Percentiles rank a stretch among this genome's conserved stretches.
These are phyloP conservation scores for Glomeris marginata DNA, from an alignment of 2,888 invertebrate genomes.

Conservation along the genomic window DNA sequence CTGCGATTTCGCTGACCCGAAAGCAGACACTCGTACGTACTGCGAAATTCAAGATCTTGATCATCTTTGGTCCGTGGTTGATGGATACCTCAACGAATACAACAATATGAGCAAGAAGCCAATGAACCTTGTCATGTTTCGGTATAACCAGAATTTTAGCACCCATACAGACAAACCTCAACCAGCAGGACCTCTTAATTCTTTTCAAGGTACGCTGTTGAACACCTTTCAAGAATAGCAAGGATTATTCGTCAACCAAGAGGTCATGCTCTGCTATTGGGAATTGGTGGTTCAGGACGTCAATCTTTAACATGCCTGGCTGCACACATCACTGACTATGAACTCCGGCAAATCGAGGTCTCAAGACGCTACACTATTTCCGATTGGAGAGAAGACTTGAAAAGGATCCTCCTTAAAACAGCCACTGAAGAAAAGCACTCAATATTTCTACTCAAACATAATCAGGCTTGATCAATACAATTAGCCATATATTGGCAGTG, in stretches of 20 bases:
- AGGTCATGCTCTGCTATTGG: slow-evolving; percentile 76
- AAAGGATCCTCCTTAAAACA: slow-evolving; percentile 58
- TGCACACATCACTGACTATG: slow-evolving; percentile 87
- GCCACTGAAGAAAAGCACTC: slow-evolving; percentile 71
- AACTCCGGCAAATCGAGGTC: slow-evolving; percentile 69
- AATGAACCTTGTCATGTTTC: slow-evolving; percentile 84
- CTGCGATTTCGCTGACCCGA: slow-evolving; percentile 90
- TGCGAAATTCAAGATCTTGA: slow-evolving; percentile 75
- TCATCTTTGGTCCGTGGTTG: slow-evolving; percentile 62
- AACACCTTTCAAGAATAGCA: slow-evolving; percentile 34
- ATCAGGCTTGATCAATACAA: slow-evolving; percentile 44
- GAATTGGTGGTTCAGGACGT: slow-evolving; percentile 84
- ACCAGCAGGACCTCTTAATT: background rate
- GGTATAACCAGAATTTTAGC: slow-evolving; percentile 33
- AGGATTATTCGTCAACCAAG: slow-evolving; percentile 82
- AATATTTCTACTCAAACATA: slow-evolving; percentile 79
- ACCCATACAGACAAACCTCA: background rate
- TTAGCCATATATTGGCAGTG: background rate
- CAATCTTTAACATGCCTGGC: slow-evolving; percentile 80
- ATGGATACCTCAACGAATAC: slow-evolving; percentile 74
- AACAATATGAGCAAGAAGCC: slow-evolving; percentile 94
- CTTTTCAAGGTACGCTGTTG: slow-evolving; percentile 32
- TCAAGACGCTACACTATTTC: slow-evolving; percentile 62
- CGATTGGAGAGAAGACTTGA: slow-evolving; percentile 89
- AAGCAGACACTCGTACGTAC: slow-evolving; percentile 74